phyloP scores from a whole-genome alignment of 2,888 invertebrate species.

The Cerceris rybyensis region DNA sequence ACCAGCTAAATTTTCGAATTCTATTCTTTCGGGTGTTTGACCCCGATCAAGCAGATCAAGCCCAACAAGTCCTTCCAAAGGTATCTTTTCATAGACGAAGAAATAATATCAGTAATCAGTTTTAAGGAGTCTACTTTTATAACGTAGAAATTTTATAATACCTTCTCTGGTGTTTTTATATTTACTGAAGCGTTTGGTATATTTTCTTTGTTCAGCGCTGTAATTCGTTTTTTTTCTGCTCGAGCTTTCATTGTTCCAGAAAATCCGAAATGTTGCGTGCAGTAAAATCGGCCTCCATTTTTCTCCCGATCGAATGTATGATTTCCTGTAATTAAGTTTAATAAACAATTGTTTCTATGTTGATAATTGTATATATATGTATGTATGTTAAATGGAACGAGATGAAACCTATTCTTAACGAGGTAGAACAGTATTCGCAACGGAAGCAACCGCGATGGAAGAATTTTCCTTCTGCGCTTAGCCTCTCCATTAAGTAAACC shows the following conservation, averaged over 20 bases:
- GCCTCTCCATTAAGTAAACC: constrained; percentile 96
- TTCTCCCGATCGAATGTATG: constrained; percentile 80
- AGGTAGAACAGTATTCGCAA: constrained; percentile 95
- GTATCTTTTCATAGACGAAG: constrained; percentile 70
- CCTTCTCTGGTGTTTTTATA: constrained; percentile 83
- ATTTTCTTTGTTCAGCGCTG: constrained; percentile 79
- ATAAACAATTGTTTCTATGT: constrained; percentile 2
- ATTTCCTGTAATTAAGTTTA: constrained; percentile 70
- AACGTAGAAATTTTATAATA: constrained; percentile 44
- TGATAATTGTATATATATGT: neutral
- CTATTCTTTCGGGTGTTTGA: constrained; percentile 90
- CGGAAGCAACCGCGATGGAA: constrained; percentile 97
- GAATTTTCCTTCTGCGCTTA: constrained; percentile 94
- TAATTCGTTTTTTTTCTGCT: constrained; percentile 75
- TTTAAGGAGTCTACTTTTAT: too few species aligned
- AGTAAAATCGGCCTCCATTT: constrained; percentile 86
- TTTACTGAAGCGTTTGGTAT: constrained; percentile 75
- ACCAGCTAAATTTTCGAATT: constrained; percentile 89
- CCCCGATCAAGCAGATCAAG: constrained; percentile 83
- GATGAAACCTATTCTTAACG: constrained; percentile 88
- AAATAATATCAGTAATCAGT: too few species aligned
- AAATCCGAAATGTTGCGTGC: constrained; percentile 88
- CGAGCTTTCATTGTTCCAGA: constrained; percentile 82
- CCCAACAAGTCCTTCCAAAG: constrained; percentile 82
- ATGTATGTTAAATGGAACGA: constrained; percentile 9